A percentile compares a stretch with the other conserved stretches of the same genome.
Evolutionary conservation across 2,113 vertebrate species (phyloP).

Genomic region (Plotosus lineatus): DNA sequence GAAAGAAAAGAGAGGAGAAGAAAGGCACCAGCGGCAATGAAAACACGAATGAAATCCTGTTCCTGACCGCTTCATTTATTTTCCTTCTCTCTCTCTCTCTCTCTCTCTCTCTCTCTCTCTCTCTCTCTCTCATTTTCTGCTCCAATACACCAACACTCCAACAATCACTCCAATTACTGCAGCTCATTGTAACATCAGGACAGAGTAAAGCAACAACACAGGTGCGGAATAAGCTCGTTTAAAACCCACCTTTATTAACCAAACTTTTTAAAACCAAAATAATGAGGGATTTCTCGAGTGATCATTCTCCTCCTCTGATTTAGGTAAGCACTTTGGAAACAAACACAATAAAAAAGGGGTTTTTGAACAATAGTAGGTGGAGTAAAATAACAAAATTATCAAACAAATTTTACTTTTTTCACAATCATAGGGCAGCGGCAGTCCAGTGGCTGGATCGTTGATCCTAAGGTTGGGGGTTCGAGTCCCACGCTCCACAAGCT

Average conservation of each 20-base stretch:
- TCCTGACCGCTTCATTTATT: conserved; percentile 38
- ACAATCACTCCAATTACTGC: too few relatives aligned
- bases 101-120: neutral
- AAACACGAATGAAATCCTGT: conserved; percentile 22
- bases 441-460: too few relatives aligned
- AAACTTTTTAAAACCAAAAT: neutral
- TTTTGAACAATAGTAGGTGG: too few relatives aligned
- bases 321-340: too few relatives aligned
- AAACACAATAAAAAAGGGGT: too few relatives aligned
- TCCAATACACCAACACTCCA: too few relatives aligned
- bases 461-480: too few relatives aligned
- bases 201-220: neutral
- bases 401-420: too few relatives aligned
- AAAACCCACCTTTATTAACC: neutral
- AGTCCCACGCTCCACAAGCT: too few relatives aligned
- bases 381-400: too few relatives aligned
- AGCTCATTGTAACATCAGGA: neutral
- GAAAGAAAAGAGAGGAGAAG: conserved; percentile 39
- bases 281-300: neutral
- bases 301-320: neutral
- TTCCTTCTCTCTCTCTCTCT: neutral
- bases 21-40: conserved; percentile 13
- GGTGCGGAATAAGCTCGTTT: neutral
- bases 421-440: too few relatives aligned
- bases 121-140: too few relatives aligned